A percentile compares a stretch with the other conserved stretches of the same genome.
Evolutionary conservation across 2,888 invertebrate species (phyloP).

Genomic region (Troides aeacus): DNA sequence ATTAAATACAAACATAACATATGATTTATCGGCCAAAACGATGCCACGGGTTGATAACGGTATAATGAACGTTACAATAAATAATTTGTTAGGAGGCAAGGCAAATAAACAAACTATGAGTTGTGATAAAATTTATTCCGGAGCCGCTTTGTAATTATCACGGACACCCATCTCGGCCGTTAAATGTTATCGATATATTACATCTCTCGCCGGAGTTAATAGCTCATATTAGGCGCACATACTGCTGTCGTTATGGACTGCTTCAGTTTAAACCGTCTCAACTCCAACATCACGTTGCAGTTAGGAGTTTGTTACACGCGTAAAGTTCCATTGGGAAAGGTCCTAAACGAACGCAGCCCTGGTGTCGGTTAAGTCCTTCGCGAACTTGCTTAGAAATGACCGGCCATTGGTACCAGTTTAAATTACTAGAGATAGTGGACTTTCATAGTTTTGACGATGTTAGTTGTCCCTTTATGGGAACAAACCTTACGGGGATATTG

Average conservation of each 20-base stretch:
- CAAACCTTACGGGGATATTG: constrained; percentile 4
- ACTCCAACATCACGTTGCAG: constrained; percentile 11
- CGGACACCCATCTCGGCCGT: constrained; percentile 37
- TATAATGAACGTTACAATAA: constrained; percentile 27
- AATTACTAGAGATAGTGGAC: constrained; percentile 17
- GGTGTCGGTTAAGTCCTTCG: constrained; percentile 17
- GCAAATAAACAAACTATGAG: constrained; percentile 28
- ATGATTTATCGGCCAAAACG: constrained; percentile 23
- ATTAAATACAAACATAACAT: constrained; percentile 22
- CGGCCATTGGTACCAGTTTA: constrained; percentile 17
- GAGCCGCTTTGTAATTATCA: constrained; percentile 34
- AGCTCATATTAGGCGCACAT: constrained; percentile 37
- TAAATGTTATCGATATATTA: constrained; percentile 37
- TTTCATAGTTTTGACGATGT: constrained; percentile 24
- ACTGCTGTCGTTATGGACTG: constrained; percentile 23
- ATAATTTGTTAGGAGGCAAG: constrained; percentile 25
- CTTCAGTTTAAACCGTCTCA: constrained; percentile 19
- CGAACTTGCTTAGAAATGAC: constrained; percentile 9
- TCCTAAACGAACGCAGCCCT: neutral
- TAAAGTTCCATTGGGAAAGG: constrained; percentile 14
- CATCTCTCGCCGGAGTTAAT: constrained; percentile 36
- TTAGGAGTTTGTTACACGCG: constrained; percentile 10
- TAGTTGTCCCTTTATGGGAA: constrained; percentile 19
- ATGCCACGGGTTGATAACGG: constrained; percentile 21
- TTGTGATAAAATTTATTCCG: constrained; percentile 32